These are phyloP conservation scores for Terrapene triunguis DNA, from an alignment of 2,113 vertebrate species.

Conservation along the genomic window DNA sequence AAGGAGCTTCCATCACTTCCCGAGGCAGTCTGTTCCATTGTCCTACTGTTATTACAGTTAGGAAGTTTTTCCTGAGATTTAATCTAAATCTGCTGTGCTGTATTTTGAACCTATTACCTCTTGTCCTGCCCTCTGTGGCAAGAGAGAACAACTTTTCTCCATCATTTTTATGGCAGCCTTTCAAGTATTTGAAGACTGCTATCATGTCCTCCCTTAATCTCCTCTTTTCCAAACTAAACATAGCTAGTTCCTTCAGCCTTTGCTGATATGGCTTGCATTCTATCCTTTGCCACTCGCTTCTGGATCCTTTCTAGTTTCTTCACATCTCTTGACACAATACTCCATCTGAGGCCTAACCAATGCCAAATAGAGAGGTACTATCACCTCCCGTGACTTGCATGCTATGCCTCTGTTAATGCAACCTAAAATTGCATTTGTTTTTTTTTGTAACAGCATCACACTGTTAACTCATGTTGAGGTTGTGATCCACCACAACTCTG, in stretches of 20 bases:
- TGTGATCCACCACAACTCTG: too few relatives aligned
- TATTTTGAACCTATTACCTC: not conserved
- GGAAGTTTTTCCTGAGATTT: not conserved
- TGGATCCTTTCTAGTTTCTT: not conserved
- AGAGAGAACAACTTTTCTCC: not conserved
- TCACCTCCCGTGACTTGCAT: not conserved
- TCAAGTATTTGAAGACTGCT: not conserved
- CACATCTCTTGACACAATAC: not conserved
- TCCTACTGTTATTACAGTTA: not conserved
- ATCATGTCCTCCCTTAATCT: not conserved
- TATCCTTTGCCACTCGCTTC: not conserved
- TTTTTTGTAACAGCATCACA: too few relatives aligned
- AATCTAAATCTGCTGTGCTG: not conserved
- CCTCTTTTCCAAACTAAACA: not conserved
- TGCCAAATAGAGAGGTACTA: not conserved
- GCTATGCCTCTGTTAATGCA: not conserved
- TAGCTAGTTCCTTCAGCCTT: not conserved
- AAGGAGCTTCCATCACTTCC: not conserved
- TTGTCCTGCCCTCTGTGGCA: not conserved
- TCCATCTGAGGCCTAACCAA: not conserved
- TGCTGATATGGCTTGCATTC: not conserved
- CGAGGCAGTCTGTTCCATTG: not conserved
- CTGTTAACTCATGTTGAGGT: too few relatives aligned
- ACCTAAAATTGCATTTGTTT: not conserved
- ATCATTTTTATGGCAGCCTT: not conserved